Conservation (phyloP, 2,888 invertebrate genomes). For the Apantesis nais region DNA sequence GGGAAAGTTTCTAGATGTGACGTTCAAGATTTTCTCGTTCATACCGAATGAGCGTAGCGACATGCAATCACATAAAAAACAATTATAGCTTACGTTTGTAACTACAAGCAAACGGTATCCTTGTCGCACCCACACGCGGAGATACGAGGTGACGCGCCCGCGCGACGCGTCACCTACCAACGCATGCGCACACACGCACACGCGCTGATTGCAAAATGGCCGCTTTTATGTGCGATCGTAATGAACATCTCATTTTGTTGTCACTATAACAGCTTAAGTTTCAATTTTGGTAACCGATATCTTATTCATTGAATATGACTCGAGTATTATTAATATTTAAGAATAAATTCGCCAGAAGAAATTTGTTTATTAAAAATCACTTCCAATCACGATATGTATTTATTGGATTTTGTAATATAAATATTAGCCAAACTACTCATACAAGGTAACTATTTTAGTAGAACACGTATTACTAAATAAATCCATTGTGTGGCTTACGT, state of each 20-base stretch:
- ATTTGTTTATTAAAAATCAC: background rate
- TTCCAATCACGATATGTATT: background rate
- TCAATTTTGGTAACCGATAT: background rate
- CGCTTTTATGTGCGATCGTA: slow-evolving; percentile 53
- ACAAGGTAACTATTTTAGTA: background rate
- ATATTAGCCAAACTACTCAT: background rate
- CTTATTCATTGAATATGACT: background rate
- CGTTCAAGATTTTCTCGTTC: slow-evolving; percentile 43
- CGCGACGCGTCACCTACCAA: slow-evolving; percentile 49
- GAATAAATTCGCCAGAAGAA: background rate
- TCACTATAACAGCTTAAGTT: slow-evolving; percentile 30
- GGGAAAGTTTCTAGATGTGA: slow-evolving; percentile 40
- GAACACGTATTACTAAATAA: slow-evolving; percentile 4
- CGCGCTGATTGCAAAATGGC: slow-evolving; percentile 67
- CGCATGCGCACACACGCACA: slow-evolving; percentile 51
- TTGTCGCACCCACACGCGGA: slow-evolving; percentile 58
- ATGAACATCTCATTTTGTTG: slow-evolving; percentile 48
- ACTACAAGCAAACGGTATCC: slow-evolving; percentile 49
- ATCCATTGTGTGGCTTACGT: slow-evolving; percentile 18
- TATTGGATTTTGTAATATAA: background rate
- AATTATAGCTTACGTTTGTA: slow-evolving; percentile 39
- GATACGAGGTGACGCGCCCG: slow-evolving; percentile 46
- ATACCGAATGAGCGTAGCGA: slow-evolving; percentile 37
- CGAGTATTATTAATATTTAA: background rate
- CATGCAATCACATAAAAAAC: slow-evolving; percentile 41